phyloP scores from a whole-genome alignment of 2,888 invertebrate species.

The Euzophera pinguis region DNA sequence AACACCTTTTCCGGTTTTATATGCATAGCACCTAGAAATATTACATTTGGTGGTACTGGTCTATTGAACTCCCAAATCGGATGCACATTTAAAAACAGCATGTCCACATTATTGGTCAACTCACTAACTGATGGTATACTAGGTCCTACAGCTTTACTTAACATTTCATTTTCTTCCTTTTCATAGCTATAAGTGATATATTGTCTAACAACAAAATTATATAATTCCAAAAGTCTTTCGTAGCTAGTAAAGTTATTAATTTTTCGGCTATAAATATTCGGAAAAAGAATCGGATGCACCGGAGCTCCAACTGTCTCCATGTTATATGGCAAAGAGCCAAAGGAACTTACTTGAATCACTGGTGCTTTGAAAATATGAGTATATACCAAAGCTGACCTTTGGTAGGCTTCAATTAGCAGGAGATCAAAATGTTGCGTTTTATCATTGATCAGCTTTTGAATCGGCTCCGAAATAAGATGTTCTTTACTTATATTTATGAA shows the following conservation, averaged over 20 bases:
- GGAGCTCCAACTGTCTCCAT: constrained; percentile 12
- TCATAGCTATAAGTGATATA: neutral
- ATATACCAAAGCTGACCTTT: constrained; percentile 25
- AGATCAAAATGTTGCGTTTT: constrained; percentile 35
- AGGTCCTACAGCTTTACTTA: constrained; percentile 28
- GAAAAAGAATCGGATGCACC: constrained; percentile 14
- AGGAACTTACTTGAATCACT: constrained; percentile 18
- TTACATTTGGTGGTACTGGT: constrained; percentile 52
- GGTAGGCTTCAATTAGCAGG: constrained; percentile 33
- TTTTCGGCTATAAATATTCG: constrained; percentile 9
- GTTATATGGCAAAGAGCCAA: constrained; percentile 11
- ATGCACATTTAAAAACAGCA: constrained; percentile 56
- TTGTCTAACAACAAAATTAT: constrained; percentile 10
- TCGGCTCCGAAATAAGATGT: constrained; percentile 16
- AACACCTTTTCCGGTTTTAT: constrained; percentile 39
- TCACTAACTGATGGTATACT: constrained; percentile 26
- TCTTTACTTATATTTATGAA: neutral
- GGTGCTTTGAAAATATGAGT: constrained; percentile 15
- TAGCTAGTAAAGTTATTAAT: constrained; percentile 10
- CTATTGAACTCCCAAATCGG: constrained; percentile 45
- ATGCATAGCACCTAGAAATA: constrained; percentile 57
- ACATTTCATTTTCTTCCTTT: constrained; percentile 12
- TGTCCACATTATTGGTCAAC: constrained; percentile 34
- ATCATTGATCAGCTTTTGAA: constrained; percentile 27
- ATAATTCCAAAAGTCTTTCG: constrained; percentile 20